phyloP scores from a whole-genome alignment of 2,797 vertebrate genomes.

The Halcyon chelicuti region DNA sequence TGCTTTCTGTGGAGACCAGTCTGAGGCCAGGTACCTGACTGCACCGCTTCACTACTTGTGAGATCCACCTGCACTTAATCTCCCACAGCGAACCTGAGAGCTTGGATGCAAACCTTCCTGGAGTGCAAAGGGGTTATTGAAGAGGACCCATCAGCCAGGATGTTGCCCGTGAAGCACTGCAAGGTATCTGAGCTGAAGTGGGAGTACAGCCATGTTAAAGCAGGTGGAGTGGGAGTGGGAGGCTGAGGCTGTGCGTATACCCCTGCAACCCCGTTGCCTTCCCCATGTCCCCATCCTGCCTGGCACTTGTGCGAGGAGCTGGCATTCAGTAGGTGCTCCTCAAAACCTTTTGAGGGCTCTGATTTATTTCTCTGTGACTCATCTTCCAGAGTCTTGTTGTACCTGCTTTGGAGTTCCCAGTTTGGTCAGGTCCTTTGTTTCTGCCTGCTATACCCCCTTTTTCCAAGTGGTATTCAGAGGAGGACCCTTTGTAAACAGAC shows the following conservation, averaged over 20 bases:
- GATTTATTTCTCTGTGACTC: neutral
- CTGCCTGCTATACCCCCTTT: neutral
- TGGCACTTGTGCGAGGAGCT: neutral
- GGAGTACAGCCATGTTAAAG: rapidly evolving
- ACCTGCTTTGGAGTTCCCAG: neutral
- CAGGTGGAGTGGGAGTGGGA: neutral
- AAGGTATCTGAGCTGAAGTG: neutral
- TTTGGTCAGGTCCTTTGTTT: neutral
- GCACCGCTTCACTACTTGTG: rapidly evolving
- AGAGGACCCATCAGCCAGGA: neutral
- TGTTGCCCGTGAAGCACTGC: rapidly evolving
- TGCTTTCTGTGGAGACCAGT: neutral
- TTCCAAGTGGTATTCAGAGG: neutral
- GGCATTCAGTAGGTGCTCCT: neutral
- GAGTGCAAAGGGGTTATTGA: neutral
- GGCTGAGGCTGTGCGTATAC: neutral
- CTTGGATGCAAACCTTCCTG: neutral
- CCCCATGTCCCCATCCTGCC: neutral
- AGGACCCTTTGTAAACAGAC: neutral
- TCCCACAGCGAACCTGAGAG: neutral
- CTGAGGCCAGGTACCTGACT: neutral
- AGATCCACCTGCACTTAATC: neutral
- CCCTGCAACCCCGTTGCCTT: neutral
- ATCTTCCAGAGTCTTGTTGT: neutral
- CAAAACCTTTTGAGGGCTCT: neutral